Conservation (phyloP, 2,888 invertebrate species). For the Saturnia pavonia region DNA sequence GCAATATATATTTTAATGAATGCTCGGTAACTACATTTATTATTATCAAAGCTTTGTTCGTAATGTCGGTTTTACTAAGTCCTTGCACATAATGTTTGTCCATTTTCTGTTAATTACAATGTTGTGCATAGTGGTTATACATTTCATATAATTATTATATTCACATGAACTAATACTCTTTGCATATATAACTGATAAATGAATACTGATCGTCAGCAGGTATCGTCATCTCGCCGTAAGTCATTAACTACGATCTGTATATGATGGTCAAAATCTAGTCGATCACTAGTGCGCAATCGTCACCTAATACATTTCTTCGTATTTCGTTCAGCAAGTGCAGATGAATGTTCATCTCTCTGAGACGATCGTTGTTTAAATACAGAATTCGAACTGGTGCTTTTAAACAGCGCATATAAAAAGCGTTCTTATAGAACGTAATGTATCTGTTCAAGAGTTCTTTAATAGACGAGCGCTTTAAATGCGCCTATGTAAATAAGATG, state of each 20-base stretch:
- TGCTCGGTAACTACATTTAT: background rate
- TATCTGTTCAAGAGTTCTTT: too few relatives aligned
- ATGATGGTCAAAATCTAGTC: background rate
- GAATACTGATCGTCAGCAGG: background rate
- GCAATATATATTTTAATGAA: constrained; percentile 34
- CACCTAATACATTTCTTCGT: background rate
- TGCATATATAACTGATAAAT: background rate
- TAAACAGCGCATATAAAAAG: too few relatives aligned
- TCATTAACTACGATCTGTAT: background rate
- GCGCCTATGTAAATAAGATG: background rate
- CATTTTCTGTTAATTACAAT: background rate
- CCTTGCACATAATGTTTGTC: background rate
- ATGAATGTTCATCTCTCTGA: background rate
- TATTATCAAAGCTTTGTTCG: background rate
- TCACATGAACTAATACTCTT: background rate
- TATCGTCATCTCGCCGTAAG: background rate
- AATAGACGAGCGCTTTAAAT: too few relatives aligned
- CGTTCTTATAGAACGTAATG: too few relatives aligned
- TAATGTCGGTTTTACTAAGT: background rate
- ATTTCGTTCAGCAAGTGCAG: background rate
- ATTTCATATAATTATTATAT: background rate
- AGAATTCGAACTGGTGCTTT: too few relatives aligned
- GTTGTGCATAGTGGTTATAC: background rate
- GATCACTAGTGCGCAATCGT: background rate
- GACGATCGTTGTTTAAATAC: background rate